phyloP scores from a whole-genome alignment of 2,113 vertebrate species.

The Dermatemys mawii region DNA sequence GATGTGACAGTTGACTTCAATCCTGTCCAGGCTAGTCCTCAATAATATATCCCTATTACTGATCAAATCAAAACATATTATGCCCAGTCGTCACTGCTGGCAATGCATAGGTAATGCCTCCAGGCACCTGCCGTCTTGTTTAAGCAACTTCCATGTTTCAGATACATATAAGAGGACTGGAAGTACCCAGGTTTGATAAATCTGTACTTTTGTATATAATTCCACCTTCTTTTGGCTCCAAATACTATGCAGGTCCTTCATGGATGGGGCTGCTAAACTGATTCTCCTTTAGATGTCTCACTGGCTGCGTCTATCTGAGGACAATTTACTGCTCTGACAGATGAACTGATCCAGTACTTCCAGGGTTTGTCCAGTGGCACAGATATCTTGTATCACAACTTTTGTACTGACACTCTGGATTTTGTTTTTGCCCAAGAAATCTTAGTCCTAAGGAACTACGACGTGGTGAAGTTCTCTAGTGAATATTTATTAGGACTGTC shows the following conservation, averaged over 20 bases:
- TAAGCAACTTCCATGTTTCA: neutral
- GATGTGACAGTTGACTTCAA: neutral
- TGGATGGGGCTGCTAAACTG: neutral
- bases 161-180: neutral
- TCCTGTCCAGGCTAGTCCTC: neutral
- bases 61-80: neutral
- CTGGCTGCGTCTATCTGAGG: neutral
- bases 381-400: neutral
- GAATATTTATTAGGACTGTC: neutral
- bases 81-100: neutral
- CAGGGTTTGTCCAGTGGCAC: neutral
- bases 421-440: neutral
- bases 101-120: neutral
- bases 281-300: neutral
- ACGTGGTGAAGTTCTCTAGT: neutral
- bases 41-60: neutral
- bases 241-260: neutral
- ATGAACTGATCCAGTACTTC: neutral
- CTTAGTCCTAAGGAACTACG: neutral
- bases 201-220: neutral
- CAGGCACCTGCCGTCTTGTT: neutral
- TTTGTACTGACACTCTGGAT: neutral
- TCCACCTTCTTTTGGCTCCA: neutral
- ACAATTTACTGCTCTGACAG: neutral
- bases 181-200: neutral